These are phyloP conservation scores for Siniperca obscura DNA, from an alignment of 2,797 vertebrate genomes.

Conservation along the genomic window DNA sequence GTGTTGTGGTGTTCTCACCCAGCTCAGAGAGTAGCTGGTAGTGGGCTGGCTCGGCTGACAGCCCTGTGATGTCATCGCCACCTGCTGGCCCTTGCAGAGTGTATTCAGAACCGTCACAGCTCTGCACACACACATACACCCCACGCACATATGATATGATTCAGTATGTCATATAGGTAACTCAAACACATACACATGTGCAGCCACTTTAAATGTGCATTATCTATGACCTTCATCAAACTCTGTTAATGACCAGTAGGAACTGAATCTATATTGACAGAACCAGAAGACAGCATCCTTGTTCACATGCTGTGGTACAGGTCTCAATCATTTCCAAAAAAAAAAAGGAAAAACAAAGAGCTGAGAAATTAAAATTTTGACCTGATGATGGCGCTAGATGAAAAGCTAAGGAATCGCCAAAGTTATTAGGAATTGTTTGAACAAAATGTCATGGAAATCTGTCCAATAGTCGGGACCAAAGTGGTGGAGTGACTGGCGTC, in stretches of 20 bases:
- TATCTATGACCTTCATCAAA: neutral
- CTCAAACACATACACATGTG: neutral
- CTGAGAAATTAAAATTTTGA: neutral
- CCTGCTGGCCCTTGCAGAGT: conserved; percentile 82
- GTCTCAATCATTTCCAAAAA: neutral
- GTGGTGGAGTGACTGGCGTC: too few species aligned
- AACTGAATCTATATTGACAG: neutral
- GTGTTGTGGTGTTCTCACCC: conserved; percentile 83
- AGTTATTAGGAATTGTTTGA: neutral
- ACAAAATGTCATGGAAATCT: neutral
- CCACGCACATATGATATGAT: neutral
- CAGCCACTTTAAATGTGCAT: neutral
- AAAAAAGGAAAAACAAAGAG: neutral
- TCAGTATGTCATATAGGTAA: neutral
- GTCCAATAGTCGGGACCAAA: too few species aligned
- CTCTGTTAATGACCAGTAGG: neutral
- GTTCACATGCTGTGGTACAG: neutral
- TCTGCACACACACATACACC: conserved; percentile 77
- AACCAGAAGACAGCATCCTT: neutral
- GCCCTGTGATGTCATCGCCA: conserved; percentile 84
- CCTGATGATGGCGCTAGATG: neutral
- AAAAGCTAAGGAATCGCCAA: neutral
- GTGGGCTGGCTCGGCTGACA: conserved; percentile 88
- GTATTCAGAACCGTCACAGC: conserved; percentile 86
- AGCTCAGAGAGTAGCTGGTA: conserved; percentile 96